A percentile compares a stretch with the other conserved stretches of the same genome.
Conservation (phyloP, 2,113 vertebrate species). For the Oophaga pumilio region DNA sequence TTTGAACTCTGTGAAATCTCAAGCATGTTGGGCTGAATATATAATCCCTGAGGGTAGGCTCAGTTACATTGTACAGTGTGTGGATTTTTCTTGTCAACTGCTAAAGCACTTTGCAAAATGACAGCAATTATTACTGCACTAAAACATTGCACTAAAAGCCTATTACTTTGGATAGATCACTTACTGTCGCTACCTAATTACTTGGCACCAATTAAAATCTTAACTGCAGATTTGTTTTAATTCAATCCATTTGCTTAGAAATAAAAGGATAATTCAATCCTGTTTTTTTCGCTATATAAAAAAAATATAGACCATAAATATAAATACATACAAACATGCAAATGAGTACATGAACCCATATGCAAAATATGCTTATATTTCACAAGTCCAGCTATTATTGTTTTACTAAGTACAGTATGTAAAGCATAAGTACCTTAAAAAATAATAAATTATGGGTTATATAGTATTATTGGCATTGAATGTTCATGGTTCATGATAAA, state of each 20-base stretch:
- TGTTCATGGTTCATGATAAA: neutral
- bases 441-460: neutral
- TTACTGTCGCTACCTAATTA: constrained; percentile 68
- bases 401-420: neutral
- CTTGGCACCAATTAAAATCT: constrained; percentile 67
- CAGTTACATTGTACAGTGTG: constrained; percentile 29
- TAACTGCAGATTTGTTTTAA: constrained; percentile 59
- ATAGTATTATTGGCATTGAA: neutral
- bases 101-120: constrained; percentile 54
- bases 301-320: neutral
- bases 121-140: constrained; percentile 59
- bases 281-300: neutral
- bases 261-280: constrained; percentile 46
- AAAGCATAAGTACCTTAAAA: neutral
- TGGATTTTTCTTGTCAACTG: constrained; percentile 56
- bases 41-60: constrained; percentile 15
- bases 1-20: neutral
- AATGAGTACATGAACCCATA: neutral
- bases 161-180: constrained; percentile 65
- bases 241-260: constrained; percentile 58
- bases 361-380: neutral
- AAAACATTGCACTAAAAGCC: constrained; percentile 63
- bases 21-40: constrained; percentile 37
- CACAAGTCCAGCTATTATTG: neutral
- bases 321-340: neutral